Base-by-base conservation (phyloP, 2,888 invertebrate species). In the Willowsia nigromaculata region DNA sequence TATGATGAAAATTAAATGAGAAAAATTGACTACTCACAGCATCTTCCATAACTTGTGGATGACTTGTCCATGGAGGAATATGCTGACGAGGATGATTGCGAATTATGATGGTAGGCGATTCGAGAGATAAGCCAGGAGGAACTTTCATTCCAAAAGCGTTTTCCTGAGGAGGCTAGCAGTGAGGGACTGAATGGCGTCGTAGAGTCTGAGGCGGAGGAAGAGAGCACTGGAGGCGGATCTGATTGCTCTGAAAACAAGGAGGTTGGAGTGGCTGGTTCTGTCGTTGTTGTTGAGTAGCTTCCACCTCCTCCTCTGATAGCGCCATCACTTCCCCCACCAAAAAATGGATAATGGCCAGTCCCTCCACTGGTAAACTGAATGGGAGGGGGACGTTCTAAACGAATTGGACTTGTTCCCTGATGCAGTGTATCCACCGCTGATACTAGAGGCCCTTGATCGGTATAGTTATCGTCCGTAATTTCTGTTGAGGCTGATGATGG, bases 81-180 rank as follows among this genome's bases (percentile, higher is more conserved):
- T 25, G 89, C 88, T 0, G 91, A 91, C 9, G 90, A 91, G 18
- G 91, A 91, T 33, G 90, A 91, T 37, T 90, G 90, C 25, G 90
- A 88, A 18, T 56, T 53, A 59, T 76, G 50, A 47, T 91, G 90
- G 47, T 91, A 91, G 6, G 90, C 83, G 56, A 92, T 85, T 65
- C 91, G 86, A 6, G 92, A 91, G 22, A 89, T 90, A 30, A 92
- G 83, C 92, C 92, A 92, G 15, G 92, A 91, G 5, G 92, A 92
- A 13, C 91, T 91, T 59, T 92, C 92, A 30, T 83, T 90, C 90
- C 90, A 92, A 71, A 92, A 91, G 53, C 90, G 91, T 65, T 91
- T 92, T 3, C 91, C 91, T n/a, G 91, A 89, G 30, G 74, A 82
- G 1, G 91, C 91, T 11, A 91, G 59, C 9, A 80, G 82, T 4